A percentile compares a stretch with the other conserved stretches of the same genome.
Evolutionary conservation across 2,888 invertebrate genomes (phyloP).

Genomic region (Stenodema calcarata): DNA sequence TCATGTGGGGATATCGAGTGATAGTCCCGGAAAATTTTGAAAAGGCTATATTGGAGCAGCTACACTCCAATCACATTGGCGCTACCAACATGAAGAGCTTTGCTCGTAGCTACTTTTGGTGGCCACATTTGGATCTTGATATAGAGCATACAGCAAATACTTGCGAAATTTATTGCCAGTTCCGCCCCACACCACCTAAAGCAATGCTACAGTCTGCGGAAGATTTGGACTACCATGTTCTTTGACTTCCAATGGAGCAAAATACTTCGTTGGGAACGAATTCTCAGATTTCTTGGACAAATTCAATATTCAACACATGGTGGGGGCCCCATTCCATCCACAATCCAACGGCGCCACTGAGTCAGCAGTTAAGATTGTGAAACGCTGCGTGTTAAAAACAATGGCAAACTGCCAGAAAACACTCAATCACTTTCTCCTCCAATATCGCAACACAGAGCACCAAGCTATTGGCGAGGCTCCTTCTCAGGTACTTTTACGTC

Average conservation of each 20-base stretch:
- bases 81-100: slow-evolving; percentile 10
- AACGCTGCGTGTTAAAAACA: slow-evolving; percentile 9
- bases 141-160: background rate
- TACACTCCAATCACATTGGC: slow-evolving; percentile 53
- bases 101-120: slow-evolving; percentile 26
- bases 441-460: slow-evolving; percentile 21
- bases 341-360: slow-evolving; percentile 40
- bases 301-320: no score
- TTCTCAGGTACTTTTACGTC: background rate
- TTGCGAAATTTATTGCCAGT: background rate
- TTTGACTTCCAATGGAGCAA: background rate
- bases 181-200: background rate
- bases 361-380: slow-evolving; percentile 26
- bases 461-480: slow-evolving; percentile 9
- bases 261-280: no score
- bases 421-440: background rate
- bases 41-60: background rate
- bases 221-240: background rate
- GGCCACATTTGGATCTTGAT: background rate
- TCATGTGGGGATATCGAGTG: slow-evolving; percentile 46
- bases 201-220: background rate
- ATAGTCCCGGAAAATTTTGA: slow-evolving; percentile 31
- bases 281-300: no score
- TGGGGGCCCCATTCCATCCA: no score
- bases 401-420: background rate